Percentiles rank a stretch among this genome's conserved stretches.
Evolutionary conservation across 2,797 vertebrate genomes (phyloP).

Genomic region (Peromyscus melanophrys): DNA sequence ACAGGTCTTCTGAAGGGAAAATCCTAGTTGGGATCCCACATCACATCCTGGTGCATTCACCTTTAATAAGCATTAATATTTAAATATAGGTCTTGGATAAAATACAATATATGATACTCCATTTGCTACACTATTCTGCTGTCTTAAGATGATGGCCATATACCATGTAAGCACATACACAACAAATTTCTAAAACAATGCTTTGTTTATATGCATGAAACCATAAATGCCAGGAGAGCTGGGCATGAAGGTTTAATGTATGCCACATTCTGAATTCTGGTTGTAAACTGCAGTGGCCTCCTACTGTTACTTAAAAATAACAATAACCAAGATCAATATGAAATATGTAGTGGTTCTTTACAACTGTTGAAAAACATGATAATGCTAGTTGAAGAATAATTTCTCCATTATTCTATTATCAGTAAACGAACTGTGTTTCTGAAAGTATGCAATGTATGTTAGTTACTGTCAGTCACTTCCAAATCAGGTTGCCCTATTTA

Average conservation of each 20-base stretch:
- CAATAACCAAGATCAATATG: not conserved
- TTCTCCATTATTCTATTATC: not conserved
- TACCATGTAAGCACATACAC: not conserved
- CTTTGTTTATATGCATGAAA: not conserved
- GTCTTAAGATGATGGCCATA: not conserved
- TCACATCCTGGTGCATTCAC: not conserved
- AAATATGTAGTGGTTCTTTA: not conserved
- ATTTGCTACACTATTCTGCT: not conserved
- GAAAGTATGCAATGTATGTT: not conserved
- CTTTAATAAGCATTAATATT: not conserved
- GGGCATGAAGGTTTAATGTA: not conserved
- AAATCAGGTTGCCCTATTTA: not conserved
- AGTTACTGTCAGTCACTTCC: not conserved
- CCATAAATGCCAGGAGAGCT: not conserved
- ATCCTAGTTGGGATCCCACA: rapidly evolving
- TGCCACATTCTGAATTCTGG: not conserved
- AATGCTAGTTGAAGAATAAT: not conserved
- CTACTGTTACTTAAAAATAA: not conserved
- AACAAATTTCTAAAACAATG: not conserved
- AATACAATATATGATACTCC: not conserved
- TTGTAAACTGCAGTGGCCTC: not conserved
- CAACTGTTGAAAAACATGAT: not conserved
- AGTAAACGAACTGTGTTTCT: not conserved
- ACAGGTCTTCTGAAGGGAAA: not conserved
- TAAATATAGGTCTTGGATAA: not conserved